A percentile compares a stretch with the other conserved stretches of the same genome.
Evolutionary conservation across 2,888 invertebrate genomes (phyloP).

Genomic region (Pseudococcus jackbeardsleyi): DNA sequence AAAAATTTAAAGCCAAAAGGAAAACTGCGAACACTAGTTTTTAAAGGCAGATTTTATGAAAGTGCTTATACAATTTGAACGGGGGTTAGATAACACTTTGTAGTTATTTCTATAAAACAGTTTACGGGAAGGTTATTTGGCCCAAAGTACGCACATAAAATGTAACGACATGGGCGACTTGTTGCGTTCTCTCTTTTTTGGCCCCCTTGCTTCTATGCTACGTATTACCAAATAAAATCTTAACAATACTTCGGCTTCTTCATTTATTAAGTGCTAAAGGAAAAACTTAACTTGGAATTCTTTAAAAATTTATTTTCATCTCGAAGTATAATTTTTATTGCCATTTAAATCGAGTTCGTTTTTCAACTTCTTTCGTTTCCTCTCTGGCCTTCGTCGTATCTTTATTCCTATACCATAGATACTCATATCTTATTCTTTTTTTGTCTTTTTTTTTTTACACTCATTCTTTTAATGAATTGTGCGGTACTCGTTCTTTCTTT

Average conservation of each 20-base stretch:
- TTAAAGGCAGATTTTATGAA: slow-evolving; percentile 59
- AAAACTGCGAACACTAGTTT: slow-evolving; percentile 37
- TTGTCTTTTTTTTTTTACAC: not conserved
- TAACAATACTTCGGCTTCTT: slow-evolving; percentile 58
- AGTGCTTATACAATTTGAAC: slow-evolving; percentile 61
- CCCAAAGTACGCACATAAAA: slow-evolving; percentile 66
- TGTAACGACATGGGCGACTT: slow-evolving; percentile 66
- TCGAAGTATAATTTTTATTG: slow-evolving; percentile 47
- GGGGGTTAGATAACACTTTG: slow-evolving; percentile 63
- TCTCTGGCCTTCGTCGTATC: not conserved
- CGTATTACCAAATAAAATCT: slow-evolving; percentile 60
- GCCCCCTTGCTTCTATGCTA: slow-evolving; percentile 17
- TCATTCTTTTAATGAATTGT: slow-evolving; percentile 22
- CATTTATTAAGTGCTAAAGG: slow-evolving; percentile 61
- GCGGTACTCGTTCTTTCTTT: not conserved
- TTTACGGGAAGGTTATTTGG: slow-evolving; percentile 63
- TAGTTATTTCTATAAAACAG: slow-evolving; percentile 63
- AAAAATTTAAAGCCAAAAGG: slow-evolving; percentile 38
- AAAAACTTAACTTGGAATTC: slow-evolving; percentile 30
- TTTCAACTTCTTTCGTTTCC: slow-evolving; percentile 2
- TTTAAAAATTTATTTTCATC: slow-evolving; percentile 48
- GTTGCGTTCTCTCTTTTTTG: slow-evolving; percentile 63
- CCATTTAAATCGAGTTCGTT: slow-evolving; percentile 49
- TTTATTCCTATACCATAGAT: not conserved
- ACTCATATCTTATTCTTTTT: not conserved